Evolutionary conservation across 2,888 invertebrate genomes (phyloP), one percentile per base, ranked within the genome.

Genomic region (Caenorhabditis japonica): DNA sequence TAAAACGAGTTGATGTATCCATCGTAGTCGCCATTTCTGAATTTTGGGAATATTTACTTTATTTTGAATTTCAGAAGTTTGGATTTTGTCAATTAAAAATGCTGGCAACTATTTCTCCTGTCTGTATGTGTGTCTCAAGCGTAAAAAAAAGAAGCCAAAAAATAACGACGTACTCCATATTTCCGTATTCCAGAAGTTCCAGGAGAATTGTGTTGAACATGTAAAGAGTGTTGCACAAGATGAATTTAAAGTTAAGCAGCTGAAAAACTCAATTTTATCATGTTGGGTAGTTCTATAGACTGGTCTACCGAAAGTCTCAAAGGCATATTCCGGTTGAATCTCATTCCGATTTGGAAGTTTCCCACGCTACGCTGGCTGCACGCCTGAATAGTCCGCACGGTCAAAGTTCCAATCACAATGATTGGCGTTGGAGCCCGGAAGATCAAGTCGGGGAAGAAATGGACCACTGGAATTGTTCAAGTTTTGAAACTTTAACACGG

Each of bases 391-490:
- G 86, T 86, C 17, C 81, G 75, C 0, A 86, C 80, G 3, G 86
- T 86, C 38, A 87, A 61, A 43, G 82, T 61, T 39, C 83, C 84
- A 27, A 86, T 86, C 19, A 82, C 59, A 27, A 86, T 64, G 55
- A 87, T 84, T 10, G 86, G 86, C 1, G 79, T 69, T 3, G 86
- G 86, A 1, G 86, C 86, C 4, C 86, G 85, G 70, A 86, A 87
- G 30, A 86, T 44, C 3, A 86, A 68, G 55, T 86, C 86, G 7
- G 86, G 86, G 56, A 86, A 77, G 49, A 86, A 77, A 52, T 85
- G 86, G 3, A 85, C 84, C 41, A 85, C 84, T 84, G 64, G 60
- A 84, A 80, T n/a, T 4, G 13, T 13, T 17, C 33, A 44, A 1
- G n/a, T 43, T 3, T 41, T 56, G 15, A 12, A 17, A 41, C 4